Base-by-base conservation (phyloP, 2,888 invertebrate species). In the Euphydryas editha region DNA sequence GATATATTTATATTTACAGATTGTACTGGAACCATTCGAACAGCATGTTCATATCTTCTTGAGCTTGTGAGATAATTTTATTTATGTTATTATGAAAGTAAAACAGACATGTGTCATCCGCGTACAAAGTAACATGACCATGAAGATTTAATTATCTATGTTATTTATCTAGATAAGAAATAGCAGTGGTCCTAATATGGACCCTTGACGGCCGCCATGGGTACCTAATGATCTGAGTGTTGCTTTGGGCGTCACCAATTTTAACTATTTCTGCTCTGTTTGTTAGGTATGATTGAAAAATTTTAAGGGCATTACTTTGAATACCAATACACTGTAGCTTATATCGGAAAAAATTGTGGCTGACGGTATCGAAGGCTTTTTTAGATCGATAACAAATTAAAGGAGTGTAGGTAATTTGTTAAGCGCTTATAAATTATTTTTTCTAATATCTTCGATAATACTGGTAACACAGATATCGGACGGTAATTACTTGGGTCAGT, bases 251-350 rank as follows among this genome's bases (percentile, higher is more conserved):
- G 5, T 56, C n/a, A 11, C 18, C 56, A 18, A 18, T 51, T 51
- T 60, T 60, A 20, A 51, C 60, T n/a, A 60, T 51, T 20, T 60
- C 51, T 6, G 4, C 17, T 49, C 39, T 37, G 21, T 55, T 44
- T 42, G 55, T 55, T 13, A 60, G 37, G n/a, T 60, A 60, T 17
- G 60, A 51, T 42, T 64, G 3, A 24, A 67, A 62, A 5, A 64
- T 70, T 46, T 62, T 30, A 36, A 61, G 39, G 18, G 64, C 67
- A 18, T n/a, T n/a, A n/a, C n/a, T n/a, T n/a, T n/a, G n/a, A n/a
- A n/a, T n/a, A n/a, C n/a, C n/a, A n/a, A n/a, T n/a, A n/a, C n/a
- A n/a, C n/a, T n/a, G n/a, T n/a, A n/a, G 20, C 49, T 70, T 70
- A 54, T 67, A 37, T 17, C 64, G 11, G 11, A 69, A 47, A 1